Percentiles rank a stretch among this genome's conserved stretches.
phyloP scores from a whole-genome alignment of 1,140 invertebrate species.

The Drosophila quadrilineata region DNA sequence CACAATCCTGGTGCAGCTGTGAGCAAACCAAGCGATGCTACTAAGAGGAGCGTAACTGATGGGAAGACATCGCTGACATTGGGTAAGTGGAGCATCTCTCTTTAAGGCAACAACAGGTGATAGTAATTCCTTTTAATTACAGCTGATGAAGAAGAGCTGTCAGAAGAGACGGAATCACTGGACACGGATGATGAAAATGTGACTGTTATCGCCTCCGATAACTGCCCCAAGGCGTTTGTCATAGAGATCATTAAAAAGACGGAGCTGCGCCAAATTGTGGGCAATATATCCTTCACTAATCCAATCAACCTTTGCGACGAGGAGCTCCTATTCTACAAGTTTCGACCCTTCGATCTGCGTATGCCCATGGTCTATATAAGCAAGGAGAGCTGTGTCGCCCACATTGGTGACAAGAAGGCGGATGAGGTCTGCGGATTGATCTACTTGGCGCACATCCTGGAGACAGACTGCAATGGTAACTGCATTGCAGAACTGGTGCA shows the following conservation, averaged over 20 bases:
- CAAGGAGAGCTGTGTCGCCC: constrained; percentile 31
- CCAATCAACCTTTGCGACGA: constrained; percentile 50
- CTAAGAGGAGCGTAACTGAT: constrained; percentile 28
- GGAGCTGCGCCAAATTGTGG: constrained; percentile 65
- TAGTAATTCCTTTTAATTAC: background rate
- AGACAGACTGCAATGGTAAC: constrained; percentile 85
- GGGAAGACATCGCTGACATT: constrained; percentile 57
- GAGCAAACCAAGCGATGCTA: background rate
- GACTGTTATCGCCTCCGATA: constrained; percentile 41
- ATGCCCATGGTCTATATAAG: constrained; percentile 72
- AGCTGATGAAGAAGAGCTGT: constrained; percentile 60
- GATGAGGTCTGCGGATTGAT: constrained; percentile 82
- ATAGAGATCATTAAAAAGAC: constrained; percentile 68
- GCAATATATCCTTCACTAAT: constrained; percentile 71
- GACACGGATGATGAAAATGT: constrained; percentile 63
- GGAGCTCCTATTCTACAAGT: constrained; percentile 61
- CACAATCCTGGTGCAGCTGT: constrained; percentile 60
- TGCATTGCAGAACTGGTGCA: constrained; percentile 85
- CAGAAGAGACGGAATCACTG: constrained; percentile 48
- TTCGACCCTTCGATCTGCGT: constrained; percentile 67
- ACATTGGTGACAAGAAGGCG: constrained; percentile 39
- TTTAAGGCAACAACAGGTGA: too few species aligned
- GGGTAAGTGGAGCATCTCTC: constrained; percentile 28
- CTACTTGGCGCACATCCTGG: constrained; percentile 87
- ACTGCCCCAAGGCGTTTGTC: constrained; percentile 74